phyloP scores from a whole-genome alignment of 2,113 vertebrate genomes.

The Hiodon alosoides region DNA sequence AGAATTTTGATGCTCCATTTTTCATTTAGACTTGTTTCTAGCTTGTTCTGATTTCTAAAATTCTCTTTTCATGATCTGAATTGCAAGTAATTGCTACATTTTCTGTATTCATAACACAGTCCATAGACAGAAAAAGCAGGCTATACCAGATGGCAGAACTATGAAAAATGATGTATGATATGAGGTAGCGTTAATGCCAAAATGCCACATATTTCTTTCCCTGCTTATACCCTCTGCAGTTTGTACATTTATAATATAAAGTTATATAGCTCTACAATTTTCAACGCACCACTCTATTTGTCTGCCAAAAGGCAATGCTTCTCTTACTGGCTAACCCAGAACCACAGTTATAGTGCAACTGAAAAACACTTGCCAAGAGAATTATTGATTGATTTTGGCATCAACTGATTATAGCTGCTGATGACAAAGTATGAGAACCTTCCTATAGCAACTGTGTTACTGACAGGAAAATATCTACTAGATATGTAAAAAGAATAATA shows the following conservation, averaged over 20 bases:
- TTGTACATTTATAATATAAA: constrained; percentile 14
- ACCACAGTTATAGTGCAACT: no score
- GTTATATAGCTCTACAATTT: background rate
- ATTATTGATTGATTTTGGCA: no score
- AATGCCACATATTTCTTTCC: constrained; percentile 18
- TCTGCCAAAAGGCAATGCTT: background rate
- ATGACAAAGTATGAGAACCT: no score
- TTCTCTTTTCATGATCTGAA: constrained; percentile 11
- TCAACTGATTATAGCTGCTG: no score
- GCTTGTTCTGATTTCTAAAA: background rate
- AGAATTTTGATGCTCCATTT: background rate
- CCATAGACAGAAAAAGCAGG: background rate
- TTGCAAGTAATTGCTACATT: constrained; percentile 18
- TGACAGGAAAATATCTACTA: no score
- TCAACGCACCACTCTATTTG: no score
- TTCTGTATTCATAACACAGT: constrained; percentile 13
- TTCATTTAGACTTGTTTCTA: constrained; percentile 3
- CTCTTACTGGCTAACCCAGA: background rate
- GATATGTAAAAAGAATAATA: no score
- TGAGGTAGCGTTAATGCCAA: constrained; percentile 25
- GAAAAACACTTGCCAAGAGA: no score
- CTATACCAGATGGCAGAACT: constrained; percentile 19
- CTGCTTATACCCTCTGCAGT: background rate
- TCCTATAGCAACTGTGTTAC: no score
- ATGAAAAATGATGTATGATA: constrained; percentile 32